Percentiles rank a stretch among this genome's conserved stretches.
These are phyloP conservation scores for Notospermus geniculatus DNA, from an alignment of 1,140 invertebrate species.

Conservation along the genomic window DNA sequence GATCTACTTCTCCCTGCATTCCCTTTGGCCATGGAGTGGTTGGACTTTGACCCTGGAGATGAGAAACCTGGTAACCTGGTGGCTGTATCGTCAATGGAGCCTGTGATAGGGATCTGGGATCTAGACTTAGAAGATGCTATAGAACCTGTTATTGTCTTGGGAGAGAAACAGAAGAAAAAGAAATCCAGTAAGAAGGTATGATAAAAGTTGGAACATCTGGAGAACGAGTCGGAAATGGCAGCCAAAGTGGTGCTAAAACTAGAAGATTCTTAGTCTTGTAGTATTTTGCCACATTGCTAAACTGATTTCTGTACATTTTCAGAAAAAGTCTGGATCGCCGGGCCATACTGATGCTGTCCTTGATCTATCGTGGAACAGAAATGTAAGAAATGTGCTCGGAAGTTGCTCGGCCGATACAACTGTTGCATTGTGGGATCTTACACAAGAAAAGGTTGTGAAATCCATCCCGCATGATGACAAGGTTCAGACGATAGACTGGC, in stretches of 20 bases:
- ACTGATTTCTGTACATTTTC: too few species aligned
- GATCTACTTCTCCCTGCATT: conserved; percentile 84
- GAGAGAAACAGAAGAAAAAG: conserved; percentile 59
- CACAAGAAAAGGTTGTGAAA: conserved; percentile 70
- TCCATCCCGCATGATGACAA: conserved; percentile 61
- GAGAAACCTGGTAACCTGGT: conserved; percentile 75
- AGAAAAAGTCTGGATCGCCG: conserved; percentile 32
- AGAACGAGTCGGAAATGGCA: too few species aligned
- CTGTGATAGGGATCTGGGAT: conserved; percentile 92
- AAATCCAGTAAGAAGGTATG: conserved; percentile 75
- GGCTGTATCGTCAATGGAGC: conserved; percentile 87
- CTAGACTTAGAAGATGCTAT: conserved; percentile 86
- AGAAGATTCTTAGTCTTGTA: too few species aligned
- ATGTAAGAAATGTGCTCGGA: conserved; percentile 78
- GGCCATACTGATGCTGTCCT: conserved; percentile 91
- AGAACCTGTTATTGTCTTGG: conserved; percentile 80
- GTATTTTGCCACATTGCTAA: too few species aligned
- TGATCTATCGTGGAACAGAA: conserved; percentile 85
- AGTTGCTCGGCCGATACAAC: conserved; percentile 88
- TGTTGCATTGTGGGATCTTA: conserved; percentile 90
- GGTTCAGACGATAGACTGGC: conserved; percentile 84
- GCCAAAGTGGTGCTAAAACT: too few species aligned
- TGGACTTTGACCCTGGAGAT: conserved; percentile 75
- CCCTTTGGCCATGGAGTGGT: conserved; percentile 89
- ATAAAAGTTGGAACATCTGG: too few species aligned